Conservation (phyloP, 2,797 vertebrate genomes). For the Scolopax bukidnonensis region DNA sequence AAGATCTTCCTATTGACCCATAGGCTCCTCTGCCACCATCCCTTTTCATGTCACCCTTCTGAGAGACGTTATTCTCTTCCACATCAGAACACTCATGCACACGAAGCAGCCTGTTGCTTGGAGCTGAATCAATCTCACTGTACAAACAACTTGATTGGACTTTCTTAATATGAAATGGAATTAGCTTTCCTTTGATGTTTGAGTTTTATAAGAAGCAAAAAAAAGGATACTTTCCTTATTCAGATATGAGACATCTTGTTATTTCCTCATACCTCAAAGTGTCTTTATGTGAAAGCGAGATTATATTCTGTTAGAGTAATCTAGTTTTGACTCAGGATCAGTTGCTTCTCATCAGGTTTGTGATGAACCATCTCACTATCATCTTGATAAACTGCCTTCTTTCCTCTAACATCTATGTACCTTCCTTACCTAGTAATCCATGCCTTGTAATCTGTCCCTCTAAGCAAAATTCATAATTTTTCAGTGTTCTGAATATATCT, state of each 20-base stretch:
- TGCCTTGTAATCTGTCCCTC: background rate
- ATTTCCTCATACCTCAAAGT: background rate
- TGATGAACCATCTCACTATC: background rate
- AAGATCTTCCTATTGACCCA: background rate
- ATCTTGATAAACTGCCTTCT: background rate
- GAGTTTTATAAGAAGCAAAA: background rate
- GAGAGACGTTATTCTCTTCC: background rate
- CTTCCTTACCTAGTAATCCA: background rate
- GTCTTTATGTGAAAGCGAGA: background rate
- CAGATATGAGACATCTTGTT: background rate
- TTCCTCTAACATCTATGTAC: background rate
- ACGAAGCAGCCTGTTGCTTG: background rate
- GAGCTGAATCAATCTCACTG: background rate
- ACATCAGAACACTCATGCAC: rapidly evolving
- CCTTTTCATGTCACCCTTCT: background rate
- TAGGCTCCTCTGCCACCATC: background rate
- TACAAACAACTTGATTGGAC: background rate
- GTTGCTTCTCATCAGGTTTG: background rate
- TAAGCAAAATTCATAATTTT: background rate
- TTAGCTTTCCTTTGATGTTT: background rate
- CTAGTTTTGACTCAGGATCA: background rate
- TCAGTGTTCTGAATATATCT: background rate
- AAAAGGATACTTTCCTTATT: background rate
- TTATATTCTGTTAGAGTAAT: background rate
- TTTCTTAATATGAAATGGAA: background rate